Percentiles rank a stretch among this genome's conserved stretches.
Evolutionary conservation across 2,888 invertebrate species (phyloP).

Genomic region (Periphyllus acericola): DNA sequence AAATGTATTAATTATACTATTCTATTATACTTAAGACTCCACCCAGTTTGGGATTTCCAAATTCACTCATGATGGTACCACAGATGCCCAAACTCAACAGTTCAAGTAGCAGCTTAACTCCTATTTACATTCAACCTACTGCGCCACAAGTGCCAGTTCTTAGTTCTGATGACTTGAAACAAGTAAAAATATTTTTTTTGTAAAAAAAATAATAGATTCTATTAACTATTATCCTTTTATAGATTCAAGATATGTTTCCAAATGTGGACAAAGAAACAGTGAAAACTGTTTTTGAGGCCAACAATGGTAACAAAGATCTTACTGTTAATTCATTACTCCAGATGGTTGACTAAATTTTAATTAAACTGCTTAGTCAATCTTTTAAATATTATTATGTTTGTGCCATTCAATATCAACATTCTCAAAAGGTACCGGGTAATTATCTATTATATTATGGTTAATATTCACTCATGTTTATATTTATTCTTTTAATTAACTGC

Average conservation of each 20-base stretch:
- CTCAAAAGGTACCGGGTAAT: background rate
- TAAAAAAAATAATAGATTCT: background rate
- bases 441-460: background rate
- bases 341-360: slow-evolving; percentile 77
- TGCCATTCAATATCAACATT: slow-evolving; percentile 20
- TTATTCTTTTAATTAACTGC: background rate
- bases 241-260: slow-evolving; percentile 97
- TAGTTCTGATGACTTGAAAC: slow-evolving; percentile 66
- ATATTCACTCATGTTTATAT: background rate
- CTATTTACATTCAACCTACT: slow-evolving; percentile 69
- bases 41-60: slow-evolving; percentile 67
- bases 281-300: slow-evolving; percentile 88
- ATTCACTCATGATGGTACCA: slow-evolving; percentile 79
- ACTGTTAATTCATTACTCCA: slow-evolving; percentile 90
- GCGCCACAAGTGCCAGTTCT: slow-evolving; percentile 68
- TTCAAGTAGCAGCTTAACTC: slow-evolving; percentile 67
- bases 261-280: slow-evolving; percentile 93
- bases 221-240: slow-evolving; percentile 65
- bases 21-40: slow-evolving; percentile 68
- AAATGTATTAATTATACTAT: background rate
- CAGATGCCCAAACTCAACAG: slow-evolving; percentile 66
- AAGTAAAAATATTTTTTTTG: slow-evolving; percentile 22
- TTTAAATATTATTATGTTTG: slow-evolving; percentile 18
- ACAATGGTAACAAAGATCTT: slow-evolving; percentile 87
- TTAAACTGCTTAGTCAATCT: slow-evolving; percentile 17